Conservation (phyloP, 2,113 vertebrate genomes). For the Silurus glanis region DNA sequence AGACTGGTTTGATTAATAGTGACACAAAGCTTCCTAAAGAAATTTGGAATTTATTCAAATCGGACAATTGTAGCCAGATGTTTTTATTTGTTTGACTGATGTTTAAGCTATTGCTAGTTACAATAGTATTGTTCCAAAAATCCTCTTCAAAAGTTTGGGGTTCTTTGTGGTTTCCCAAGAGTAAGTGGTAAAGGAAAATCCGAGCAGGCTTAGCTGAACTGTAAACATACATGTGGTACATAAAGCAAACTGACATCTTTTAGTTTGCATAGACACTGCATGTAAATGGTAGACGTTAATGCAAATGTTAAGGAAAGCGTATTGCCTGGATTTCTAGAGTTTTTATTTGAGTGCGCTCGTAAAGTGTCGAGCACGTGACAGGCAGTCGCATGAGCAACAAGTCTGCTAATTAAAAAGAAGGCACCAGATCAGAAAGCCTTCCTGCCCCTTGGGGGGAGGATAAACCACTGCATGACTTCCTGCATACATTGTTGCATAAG, state of each 20-base stretch:
- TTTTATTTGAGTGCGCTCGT: background rate
- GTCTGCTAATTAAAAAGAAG: constrained; percentile 66
- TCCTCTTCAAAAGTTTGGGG: too few relatives aligned
- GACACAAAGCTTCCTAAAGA: too few relatives aligned
- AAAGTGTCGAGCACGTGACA: background rate
- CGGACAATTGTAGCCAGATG: background rate
- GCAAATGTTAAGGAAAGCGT: background rate
- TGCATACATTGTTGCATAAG: constrained; percentile 16
- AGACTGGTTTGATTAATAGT: constrained; percentile 2
- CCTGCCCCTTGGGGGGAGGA: constrained; percentile 53
- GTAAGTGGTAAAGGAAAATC: background rate
- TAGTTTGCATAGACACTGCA: constrained; percentile 53
- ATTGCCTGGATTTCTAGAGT: background rate
- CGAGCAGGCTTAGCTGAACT: background rate
- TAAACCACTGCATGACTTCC: constrained; percentile 30
- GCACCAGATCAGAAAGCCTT: constrained; percentile 39
- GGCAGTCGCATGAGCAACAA: constrained; percentile 54
- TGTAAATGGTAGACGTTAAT: constrained; percentile 40
- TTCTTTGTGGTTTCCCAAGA: background rate
- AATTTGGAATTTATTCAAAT: background rate
- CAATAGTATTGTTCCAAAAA: background rate
- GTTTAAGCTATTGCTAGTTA: background rate
- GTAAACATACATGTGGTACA: background rate
- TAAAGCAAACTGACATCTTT: background rate
- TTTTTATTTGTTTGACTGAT: background rate